Conservation (phyloP, 2,113 vertebrate genomes). For the Cavia porcellus region DNA sequence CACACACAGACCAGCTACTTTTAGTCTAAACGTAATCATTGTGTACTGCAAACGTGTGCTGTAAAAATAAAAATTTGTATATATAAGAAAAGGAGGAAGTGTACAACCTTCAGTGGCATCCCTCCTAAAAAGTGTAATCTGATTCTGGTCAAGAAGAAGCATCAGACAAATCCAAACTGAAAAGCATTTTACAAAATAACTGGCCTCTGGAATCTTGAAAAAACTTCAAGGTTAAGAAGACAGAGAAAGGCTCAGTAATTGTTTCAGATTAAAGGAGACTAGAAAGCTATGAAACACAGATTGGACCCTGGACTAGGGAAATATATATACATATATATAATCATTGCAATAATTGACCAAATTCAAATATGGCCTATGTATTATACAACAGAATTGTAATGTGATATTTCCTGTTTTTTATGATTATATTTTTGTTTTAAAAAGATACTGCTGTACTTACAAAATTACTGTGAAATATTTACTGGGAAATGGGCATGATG, state of each 20-base stretch:
- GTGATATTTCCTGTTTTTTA: not conserved
- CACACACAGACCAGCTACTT: too few relatives aligned
- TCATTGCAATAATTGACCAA: not conserved
- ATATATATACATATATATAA: not conserved
- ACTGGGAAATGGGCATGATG: not conserved
- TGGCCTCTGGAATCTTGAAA: not conserved
- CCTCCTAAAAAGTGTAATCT: not conserved
- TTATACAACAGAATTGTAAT: not conserved
- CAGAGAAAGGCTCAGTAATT: constrained; percentile 14
- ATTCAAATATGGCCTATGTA: not conserved
- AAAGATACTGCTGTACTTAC: constrained; percentile 24
- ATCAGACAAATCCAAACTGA: constrained; percentile 4
- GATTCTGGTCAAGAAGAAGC: not conserved
- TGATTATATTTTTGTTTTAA: not conserved
- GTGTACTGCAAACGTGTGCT: too few relatives aligned
- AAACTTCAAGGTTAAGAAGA: constrained; percentile 43
- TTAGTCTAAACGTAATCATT: too few relatives aligned
- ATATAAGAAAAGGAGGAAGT: too few relatives aligned
- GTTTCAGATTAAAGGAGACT: constrained; percentile 11
- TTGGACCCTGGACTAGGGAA: not conserved
- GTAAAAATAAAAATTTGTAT: too few relatives aligned
- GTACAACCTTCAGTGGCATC: not conserved
- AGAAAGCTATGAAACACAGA: not conserved
- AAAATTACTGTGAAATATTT: constrained; percentile 36
- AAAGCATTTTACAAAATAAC: constrained; percentile 35